These are phyloP conservation scores for Marcusenius ussheri DNA, from an alignment of 2,113 vertebrate species.

Conservation along the genomic window DNA sequence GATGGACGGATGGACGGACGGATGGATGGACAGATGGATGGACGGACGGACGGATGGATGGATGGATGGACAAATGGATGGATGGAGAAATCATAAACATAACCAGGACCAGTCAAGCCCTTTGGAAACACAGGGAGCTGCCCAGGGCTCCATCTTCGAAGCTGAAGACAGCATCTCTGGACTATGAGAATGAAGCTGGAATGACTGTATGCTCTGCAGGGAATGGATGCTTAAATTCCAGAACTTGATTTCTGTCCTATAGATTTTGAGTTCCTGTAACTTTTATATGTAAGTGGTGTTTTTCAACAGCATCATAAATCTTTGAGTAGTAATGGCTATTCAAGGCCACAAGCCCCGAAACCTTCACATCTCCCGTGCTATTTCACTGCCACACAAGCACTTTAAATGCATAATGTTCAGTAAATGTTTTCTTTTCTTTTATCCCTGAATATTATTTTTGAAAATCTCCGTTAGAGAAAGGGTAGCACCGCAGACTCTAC, in stretches of 20 bases:
- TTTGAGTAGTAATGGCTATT: neutral
- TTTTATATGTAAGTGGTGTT: neutral
- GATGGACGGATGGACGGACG: no score
- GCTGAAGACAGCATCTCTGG: neutral
- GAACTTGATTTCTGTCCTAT: neutral
- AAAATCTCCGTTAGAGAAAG: neutral
- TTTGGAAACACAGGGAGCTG: no score
- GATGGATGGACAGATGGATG: no score
- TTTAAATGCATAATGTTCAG: neutral
- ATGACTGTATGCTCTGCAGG: neutral
- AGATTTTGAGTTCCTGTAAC: neutral
- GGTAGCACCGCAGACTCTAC: neutral
- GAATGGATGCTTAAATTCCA: neutral
- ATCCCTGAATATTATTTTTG: constrained; percentile 6
- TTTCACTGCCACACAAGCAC: neutral
- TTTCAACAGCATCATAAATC: neutral
- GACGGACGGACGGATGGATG: neutral
- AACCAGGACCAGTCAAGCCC: neutral
- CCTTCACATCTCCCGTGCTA: neutral
- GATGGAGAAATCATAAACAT: neutral
- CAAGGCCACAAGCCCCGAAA: neutral
- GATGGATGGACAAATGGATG: neutral
- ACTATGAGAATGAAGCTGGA: neutral
- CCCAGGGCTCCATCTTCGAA: neutral
- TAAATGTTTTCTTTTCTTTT: neutral